A percentile compares a stretch with the other conserved stretches of the same genome.
Conservation (phyloP, 37 sponge, comb jelly and placozoan species). For the Crambe crambe region DNA sequence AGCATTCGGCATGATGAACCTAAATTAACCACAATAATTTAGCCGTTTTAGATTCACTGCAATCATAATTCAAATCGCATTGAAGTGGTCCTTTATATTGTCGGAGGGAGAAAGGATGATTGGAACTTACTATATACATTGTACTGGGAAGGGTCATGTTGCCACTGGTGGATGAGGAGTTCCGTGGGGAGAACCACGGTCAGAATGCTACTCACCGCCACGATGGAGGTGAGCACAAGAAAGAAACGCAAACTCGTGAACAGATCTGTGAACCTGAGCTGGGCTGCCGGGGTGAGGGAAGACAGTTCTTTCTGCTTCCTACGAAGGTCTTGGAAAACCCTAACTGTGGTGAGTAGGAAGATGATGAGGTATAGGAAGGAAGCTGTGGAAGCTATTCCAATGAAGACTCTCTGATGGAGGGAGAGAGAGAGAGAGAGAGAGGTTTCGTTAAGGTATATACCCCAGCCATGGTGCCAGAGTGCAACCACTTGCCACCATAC, state of each 20-base stretch:
- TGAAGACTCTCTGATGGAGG: conserved; percentile 15
- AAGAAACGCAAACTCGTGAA: conserved; percentile 25
- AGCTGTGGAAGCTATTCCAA: conserved; percentile 30
- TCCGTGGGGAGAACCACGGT: conserved; percentile 43
- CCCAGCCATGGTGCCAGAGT: too few species aligned
- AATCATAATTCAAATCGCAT: too few species aligned
- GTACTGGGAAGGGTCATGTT: conserved; percentile 27
- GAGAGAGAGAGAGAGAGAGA: background rate
- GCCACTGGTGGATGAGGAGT: conserved; percentile 39
- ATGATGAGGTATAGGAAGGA: conserved; percentile 23
- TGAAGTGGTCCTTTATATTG: too few species aligned
- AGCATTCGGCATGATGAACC: too few species aligned
- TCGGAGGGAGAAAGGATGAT: too few species aligned
- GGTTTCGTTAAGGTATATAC: too few species aligned
- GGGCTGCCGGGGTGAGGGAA: conserved; percentile 5
- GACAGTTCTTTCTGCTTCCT: conserved; percentile 19
- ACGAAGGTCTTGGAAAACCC: conserved; percentile 10
- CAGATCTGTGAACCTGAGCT: conserved; percentile 2
- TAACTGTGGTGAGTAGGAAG: conserved; percentile 12
- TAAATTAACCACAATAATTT: too few species aligned
- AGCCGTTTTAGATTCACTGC: too few species aligned
- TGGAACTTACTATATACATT: conserved; percentile 52
- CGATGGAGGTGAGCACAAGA: conserved; percentile 35
- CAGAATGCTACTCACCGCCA: conserved; percentile 34
- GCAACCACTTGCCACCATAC: too few species aligned